Base-by-base conservation (phyloP, 1,140 invertebrate genomes). In the Archegozetes longisetosus region DNA sequence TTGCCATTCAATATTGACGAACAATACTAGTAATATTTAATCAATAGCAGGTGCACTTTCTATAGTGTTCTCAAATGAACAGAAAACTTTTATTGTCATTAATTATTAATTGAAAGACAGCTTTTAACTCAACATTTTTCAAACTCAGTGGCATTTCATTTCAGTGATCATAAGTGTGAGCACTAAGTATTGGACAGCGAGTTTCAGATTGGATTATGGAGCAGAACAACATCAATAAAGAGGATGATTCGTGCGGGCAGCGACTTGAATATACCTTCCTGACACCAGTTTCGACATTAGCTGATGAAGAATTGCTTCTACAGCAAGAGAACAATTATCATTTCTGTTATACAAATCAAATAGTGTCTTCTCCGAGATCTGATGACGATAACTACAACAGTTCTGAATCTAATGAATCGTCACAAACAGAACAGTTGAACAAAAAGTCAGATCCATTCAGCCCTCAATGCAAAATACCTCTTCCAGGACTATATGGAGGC, bases 391-490 rank as follows among this genome's bases (percentile, higher is more conserved):
- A 40, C 32, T 40, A 9, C 17, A 17, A 40, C 6, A 40, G 32
- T 17, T 40, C 6, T 17, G 32, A 40, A 40, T 40, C 32, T 40
- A 40, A 40, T 40, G 32, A 17, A 9, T 40, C 32, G 6, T 9
- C 32, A 40, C 32, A 40, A 9, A 52, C 2, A 4, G 49, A 14
- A 50, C 4, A 4, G 50, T 2, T 20, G 13, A 52, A 23, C 2
- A 48, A n/a, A 20, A 24, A 59, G 23, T 49, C 59, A 14, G 64
- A 69, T 58, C 72, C 72, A 4, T 73, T 73, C 60, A 65, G 65
- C 17, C 68, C 70, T 14, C 67, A 72, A 55, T 73, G 70, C 49
- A 65, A 61, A 13, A 72, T 73, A 27, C 72, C 72, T 2, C 56
- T 74, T 17, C 72, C 72, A 1, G 62, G 59, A 20, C 3, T 27